Percentiles rank a stretch among this genome's conserved stretches.
Conservation (phyloP, 2,113 vertebrate genomes). For the Dromiciops gliroides region DNA sequence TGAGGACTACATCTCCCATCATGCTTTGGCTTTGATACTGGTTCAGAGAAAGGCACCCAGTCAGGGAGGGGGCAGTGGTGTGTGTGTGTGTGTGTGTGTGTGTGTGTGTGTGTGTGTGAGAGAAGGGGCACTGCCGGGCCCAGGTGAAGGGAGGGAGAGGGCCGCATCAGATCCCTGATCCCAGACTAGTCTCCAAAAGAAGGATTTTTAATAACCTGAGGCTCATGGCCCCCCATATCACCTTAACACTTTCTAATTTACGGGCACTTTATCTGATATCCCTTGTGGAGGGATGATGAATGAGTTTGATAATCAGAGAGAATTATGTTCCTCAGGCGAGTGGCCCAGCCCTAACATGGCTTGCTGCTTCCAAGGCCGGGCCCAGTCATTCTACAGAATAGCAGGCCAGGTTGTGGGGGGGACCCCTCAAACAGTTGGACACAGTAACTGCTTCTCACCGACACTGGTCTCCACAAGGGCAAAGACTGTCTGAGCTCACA, state of each 20-base stretch:
- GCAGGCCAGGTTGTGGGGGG: background rate
- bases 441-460: background rate
- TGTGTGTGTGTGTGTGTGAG: background rate
- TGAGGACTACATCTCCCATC: background rate
- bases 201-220: background rate
- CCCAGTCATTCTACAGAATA: background rate
- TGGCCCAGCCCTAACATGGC: background rate
- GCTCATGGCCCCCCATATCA: background rate
- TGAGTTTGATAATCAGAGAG: background rate
- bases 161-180: background rate
- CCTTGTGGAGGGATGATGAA: background rate
- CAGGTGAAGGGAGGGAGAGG: background rate
- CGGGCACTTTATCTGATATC: background rate
- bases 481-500: background rate
- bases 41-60: background rate
- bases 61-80: background rate
- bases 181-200: background rate
- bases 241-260: background rate
- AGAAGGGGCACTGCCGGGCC: rapidly evolving
- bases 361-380: background rate
- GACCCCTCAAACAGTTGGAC: background rate
- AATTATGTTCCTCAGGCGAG: rapidly evolving
- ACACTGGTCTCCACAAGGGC: background rate
- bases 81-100: background rate
- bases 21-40: background rate